These are phyloP conservation scores for Falcaria lacertinaria DNA, from an alignment of 2,888 invertebrate species.

Conservation along the genomic window DNA sequence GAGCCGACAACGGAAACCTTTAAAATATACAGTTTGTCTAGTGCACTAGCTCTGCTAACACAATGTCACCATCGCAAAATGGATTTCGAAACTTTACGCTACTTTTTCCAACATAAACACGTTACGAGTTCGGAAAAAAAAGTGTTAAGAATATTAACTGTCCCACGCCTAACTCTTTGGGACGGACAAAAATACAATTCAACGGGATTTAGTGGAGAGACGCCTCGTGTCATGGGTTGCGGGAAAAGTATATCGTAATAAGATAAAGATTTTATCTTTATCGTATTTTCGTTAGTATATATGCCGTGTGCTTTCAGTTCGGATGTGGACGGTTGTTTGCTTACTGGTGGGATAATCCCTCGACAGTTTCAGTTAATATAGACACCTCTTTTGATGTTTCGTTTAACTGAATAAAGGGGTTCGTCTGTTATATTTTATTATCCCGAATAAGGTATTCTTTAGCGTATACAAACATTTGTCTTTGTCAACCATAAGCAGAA, in stretches of 20 bases:
- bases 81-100: neutral
- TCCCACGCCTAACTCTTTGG: slow-evolving; percentile 3
- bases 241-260: slow-evolving; percentile 53
- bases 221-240: slow-evolving; percentile 29
- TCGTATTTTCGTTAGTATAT: slow-evolving; percentile 72
- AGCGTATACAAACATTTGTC: no score
- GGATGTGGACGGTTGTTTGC: slow-evolving; percentile 62
- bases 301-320: slow-evolving; percentile 52
- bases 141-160: neutral
- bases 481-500: no score
- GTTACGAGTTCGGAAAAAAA: neutral
- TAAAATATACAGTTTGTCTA: slow-evolving; percentile 62
- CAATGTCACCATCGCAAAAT: neutral
- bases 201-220: slow-evolving; percentile 30
- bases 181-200: slow-evolving; percentile 15
- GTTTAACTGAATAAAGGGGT: slow-evolving; percentile 40
- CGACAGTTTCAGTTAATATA: slow-evolving; percentile 52
- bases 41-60: slow-evolving; percentile 11
- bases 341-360: slow-evolving; percentile 64
- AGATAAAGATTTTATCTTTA: slow-evolving; percentile 77
- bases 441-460: no score
- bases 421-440: slow-evolving; percentile 16
- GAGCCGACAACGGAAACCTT: slow-evolving; percentile 66
- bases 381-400: slow-evolving; percentile 47
- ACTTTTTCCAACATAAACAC: neutral